A percentile compares a stretch with the other conserved stretches of the same genome.
Evolutionary conservation across 2,113 vertebrate species (phyloP).

Genomic region (Puntigrus tetrazona): DNA sequence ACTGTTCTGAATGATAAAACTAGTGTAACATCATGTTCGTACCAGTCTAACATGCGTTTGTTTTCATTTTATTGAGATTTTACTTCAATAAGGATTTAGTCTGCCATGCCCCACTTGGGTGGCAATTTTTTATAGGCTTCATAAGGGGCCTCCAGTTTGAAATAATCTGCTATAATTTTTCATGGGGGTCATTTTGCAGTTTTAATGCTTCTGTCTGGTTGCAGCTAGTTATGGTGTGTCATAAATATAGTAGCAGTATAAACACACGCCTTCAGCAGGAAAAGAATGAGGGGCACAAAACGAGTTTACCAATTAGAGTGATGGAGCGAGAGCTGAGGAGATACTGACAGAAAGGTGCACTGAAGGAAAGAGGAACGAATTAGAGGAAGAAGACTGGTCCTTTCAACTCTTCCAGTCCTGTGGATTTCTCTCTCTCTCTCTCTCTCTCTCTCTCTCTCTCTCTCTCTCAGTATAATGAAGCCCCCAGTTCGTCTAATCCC

Average conservation of each 20-base stretch:
- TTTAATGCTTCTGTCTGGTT: neutral
- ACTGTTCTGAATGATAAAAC: neutral
- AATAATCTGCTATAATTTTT: conserved; percentile 8
- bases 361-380: conserved; percentile 45
- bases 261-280: neutral
- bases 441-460: too few species aligned
- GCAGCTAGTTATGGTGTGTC: neutral
- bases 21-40: neutral
- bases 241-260: conserved; percentile 20
- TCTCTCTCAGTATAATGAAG: conserved; percentile 66
- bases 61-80: neutral
- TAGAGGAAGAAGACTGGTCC: conserved; percentile 22
- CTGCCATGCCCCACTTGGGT: neutral
- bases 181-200: neutral
- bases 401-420: conserved; percentile 67
- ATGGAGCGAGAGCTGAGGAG: conserved; percentile 25
- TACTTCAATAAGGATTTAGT: neutral
- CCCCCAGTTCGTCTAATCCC: conserved; percentile 76
- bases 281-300: conserved; percentile 29
- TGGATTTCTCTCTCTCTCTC: conserved; percentile 57
- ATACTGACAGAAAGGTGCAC: conserved; percentile 44
- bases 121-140: conserved; percentile 13
- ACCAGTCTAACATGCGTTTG: neutral
- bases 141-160: neutral
- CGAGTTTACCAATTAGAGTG: conserved; percentile 29